These are phyloP conservation scores for Alloscopus bannaensis DNA, from an alignment of 2,888 invertebrate species.

Conservation along the genomic window DNA sequence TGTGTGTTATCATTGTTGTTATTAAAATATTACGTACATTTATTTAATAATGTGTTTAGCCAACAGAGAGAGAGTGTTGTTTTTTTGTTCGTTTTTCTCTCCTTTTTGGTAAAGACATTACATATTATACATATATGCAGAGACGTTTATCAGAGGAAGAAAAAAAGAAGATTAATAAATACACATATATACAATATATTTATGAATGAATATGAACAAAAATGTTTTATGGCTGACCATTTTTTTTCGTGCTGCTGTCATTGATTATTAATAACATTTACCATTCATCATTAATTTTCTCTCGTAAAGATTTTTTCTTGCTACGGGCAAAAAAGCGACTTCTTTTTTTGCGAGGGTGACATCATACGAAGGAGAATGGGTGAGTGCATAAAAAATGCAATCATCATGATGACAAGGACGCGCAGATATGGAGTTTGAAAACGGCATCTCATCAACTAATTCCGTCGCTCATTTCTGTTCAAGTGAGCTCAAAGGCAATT, in stretches of 20 bases:
- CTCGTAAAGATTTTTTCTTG: too few species aligned
- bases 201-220: slow-evolving; percentile 14
- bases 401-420: slow-evolving; percentile 15
- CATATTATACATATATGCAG: not conserved
- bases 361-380: not conserved
- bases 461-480: slow-evolving; percentile 5
- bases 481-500: slow-evolving; percentile 43
- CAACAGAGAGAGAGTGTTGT: not conserved
- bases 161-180: not conserved
- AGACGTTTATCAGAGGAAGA: not conserved
- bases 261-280: not conserved
- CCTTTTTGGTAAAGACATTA: not conserved
- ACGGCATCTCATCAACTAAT: slow-evolving; percentile 13
- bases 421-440: not conserved
- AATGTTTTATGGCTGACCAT: slow-evolving; percentile 8
- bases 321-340: not conserved
- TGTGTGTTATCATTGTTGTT: slow-evolving; percentile 12
- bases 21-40: not conserved
- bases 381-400: slow-evolving; percentile 1
- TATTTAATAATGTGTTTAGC: slow-evolving; percentile 2
- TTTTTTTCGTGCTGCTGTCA: too few species aligned
- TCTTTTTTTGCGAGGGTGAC: not conserved
- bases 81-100: slow-evolving; percentile 3
- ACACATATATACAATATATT: slow-evolving; percentile 7
- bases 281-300: slow-evolving; percentile 18